Base-by-base conservation (phyloP, 2,113 vertebrate genomes). In the Lethenteron reissneri region DNA sequence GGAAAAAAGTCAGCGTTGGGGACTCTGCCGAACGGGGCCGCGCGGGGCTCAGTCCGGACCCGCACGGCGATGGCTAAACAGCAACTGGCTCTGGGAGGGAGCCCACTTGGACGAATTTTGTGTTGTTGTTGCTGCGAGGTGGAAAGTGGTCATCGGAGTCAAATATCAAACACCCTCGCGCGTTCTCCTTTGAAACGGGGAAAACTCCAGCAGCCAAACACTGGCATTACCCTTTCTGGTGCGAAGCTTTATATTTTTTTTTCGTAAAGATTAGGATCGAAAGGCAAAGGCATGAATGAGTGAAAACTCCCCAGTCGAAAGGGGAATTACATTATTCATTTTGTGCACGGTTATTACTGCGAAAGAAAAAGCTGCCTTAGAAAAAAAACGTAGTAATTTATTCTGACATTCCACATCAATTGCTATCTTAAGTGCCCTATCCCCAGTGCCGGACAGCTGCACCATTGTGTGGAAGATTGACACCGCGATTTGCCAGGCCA, bases 371-470 rank as follows among this genome's bases (percentile, higher is more conserved):
- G 64, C n/a, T 68, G 64, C 64, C 25, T 68, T 41, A 41, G 41
- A 41, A 68, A 25, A 68, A 68, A 68, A 68, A 68, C 8, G 64
- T 68, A 11, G 8, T 68, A 68, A 68, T 68, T 68, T 68, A 68
- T 68, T 68, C 64, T 68, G 64, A 68, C 64, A 68, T 68, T 68
- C 64, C 64, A 68, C 64, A 68, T 68, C 64, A 68, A 68, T 68
- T 68, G 64, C 8, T 68, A 68, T 68, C 64, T 68, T 68, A 68
- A 68, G 64, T 68, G 64, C 64, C n/a, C 64, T 25, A 68, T 68
- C 25, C 64, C 64, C n/a, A 68, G 64, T n/a, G 64, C 64, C 60
- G 25, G 64, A 68, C 64, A 68, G 64, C 64, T 68, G 64, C 64
- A 68, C 64, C 64, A 68, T 68, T 68, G 64, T 68, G 64, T 11